Conservation (phyloP, 2,888 invertebrate genomes). For the Diarsia mendica region DNA sequence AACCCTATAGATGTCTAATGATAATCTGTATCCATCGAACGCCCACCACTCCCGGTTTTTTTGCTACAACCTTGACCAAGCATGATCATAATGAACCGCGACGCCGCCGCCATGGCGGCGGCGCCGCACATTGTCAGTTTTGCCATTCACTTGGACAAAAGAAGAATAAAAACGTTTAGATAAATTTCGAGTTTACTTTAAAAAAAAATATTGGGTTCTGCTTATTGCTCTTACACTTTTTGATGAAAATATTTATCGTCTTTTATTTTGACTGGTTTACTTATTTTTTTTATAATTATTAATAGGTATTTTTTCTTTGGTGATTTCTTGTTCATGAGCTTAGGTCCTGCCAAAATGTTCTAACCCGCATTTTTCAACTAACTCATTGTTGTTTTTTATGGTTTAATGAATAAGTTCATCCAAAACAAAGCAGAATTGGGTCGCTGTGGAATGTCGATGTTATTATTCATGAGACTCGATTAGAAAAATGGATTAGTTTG, state of each 20-base stretch:
- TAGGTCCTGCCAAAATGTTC: not conserved
- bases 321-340: not conserved
- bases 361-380: not conserved
- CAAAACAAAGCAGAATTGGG: too few species aligned
- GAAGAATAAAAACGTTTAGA: not conserved
- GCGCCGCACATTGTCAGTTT: slow-evolving; percentile 18
- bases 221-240: too few species aligned
- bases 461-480: not conserved
- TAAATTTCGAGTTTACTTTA: too few species aligned
- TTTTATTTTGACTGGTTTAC: not conserved
- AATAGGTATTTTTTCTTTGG: not conserved
- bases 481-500: not conserved
- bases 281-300: not conserved
- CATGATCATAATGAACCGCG: too few species aligned
- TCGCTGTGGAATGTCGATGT: not conserved
- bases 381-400: not conserved
- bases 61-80: slow-evolving; percentile 32
- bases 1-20: not conserved
- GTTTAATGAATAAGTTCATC: too few species aligned
- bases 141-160: not conserved
- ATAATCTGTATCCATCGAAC: not conserved
- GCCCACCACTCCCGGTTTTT: slow-evolving; percentile 19
- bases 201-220: too few species aligned
- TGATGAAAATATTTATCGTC: not conserved
- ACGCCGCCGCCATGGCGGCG: not conserved